Percentiles rank a stretch among this genome's conserved stretches.
Evolutionary conservation across 1,140 invertebrate genomes (phyloP).

Genomic region (Amyelois transitella): DNA sequence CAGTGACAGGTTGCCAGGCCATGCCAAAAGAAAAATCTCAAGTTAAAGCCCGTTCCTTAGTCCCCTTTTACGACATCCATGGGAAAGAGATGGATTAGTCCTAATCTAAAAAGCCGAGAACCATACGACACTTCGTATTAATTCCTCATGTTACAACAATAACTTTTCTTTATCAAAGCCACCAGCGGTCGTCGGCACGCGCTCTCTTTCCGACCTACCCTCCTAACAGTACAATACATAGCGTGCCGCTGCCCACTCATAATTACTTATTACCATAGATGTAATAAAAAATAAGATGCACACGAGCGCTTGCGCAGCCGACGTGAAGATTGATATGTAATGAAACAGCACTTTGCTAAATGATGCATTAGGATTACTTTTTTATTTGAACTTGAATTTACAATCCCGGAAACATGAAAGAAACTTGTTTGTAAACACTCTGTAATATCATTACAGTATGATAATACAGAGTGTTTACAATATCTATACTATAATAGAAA

Average conservation of each 20-base stretch:
- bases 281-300: constrained; percentile 26
- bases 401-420: background rate
- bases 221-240: background rate
- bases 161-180: background rate
- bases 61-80: too few species aligned
- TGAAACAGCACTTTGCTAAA: background rate
- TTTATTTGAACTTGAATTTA: background rate
- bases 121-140: too few species aligned
- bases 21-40: too few species aligned
- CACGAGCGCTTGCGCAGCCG: constrained; percentile 10
- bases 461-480: too few species aligned
- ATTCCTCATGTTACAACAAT: too few species aligned
- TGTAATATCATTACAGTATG: too few species aligned
- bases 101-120: too few species aligned
- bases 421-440: too few species aligned
- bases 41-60: too few species aligned
- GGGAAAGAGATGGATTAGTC: too few species aligned
- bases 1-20: too few species aligned
- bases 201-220: constrained; percentile 23
- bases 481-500: too few species aligned
- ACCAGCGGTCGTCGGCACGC: constrained; percentile 9
- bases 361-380: background rate
- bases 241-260: constrained; percentile 21
- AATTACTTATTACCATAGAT: constrained; percentile 20
- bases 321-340: background rate